Conservation (phyloP, 2,113 vertebrate genomes). For the Pithys albifrons region DNA sequence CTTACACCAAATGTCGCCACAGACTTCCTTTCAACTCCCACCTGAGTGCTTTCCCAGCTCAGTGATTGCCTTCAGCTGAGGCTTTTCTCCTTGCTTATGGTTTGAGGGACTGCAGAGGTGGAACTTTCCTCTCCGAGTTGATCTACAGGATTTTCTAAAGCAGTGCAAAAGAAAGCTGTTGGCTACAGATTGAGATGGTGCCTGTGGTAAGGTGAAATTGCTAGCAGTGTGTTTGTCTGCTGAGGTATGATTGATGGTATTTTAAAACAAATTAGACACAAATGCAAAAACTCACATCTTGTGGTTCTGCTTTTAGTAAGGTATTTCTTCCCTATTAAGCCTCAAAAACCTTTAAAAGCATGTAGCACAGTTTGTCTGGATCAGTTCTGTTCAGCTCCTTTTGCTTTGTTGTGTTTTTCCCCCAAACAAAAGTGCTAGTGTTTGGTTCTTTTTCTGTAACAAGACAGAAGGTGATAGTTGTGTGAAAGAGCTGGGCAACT, state of each 20-base stretch:
- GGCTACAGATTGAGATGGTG: not conserved
- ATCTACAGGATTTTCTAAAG: not conserved
- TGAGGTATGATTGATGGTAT: not conserved
- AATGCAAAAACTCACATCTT: not conserved
- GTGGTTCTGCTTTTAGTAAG: not conserved
- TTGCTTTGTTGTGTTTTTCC: not conserved
- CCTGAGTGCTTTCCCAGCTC: not conserved
- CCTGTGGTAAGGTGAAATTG: not conserved
- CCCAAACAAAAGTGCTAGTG: not conserved
- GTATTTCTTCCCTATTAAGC: not conserved
- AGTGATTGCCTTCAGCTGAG: not conserved
- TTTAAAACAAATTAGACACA: not conserved
- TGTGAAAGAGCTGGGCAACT: not conserved
- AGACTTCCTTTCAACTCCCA: not conserved
- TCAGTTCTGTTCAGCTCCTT: not conserved
- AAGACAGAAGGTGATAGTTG: not conserved
- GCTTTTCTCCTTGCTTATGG: not conserved
- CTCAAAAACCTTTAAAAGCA: not conserved
- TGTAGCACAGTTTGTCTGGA: not conserved
- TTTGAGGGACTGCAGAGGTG: not conserved
- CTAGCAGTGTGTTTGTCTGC: not conserved
- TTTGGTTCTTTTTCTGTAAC: not conserved
- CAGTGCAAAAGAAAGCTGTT: not conserved
- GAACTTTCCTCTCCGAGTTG: not conserved
- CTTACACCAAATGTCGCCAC: not conserved